Evolutionary conservation across 2,797 vertebrate genomes (phyloP), one percentile per base, ranked within the genome.

Genomic region (Eptatretus atami): DNA sequence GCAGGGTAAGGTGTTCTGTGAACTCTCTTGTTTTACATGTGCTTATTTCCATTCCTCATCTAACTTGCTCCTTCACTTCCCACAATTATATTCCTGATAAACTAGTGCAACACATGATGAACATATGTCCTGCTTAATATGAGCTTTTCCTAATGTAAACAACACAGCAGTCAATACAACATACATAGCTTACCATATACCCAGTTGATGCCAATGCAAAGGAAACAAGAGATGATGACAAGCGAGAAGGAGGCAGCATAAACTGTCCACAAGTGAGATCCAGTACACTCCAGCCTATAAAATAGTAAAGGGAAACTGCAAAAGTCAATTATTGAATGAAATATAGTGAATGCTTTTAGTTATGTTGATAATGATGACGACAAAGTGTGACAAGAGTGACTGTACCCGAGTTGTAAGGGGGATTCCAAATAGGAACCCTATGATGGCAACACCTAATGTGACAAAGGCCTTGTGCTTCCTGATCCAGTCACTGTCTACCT

Each of bases 191-290:
- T 76, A 98, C 90, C 92, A 0, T 98, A 98, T 72, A 98, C 76
- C 70, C 92, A 87, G 87, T 95, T 98, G 74, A 98, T 70, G 67
- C 86, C 80, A 70, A 96, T 78, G 2, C 92, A 96, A 88, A 98
- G 95, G 70, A 96, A 95, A 73, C 90, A 96, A 66, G 92, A 98
- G 73, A 96, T 96, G 75, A 98, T 54, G 15, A 96, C 90, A 72
- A 98, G 68, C 65, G 92, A 96, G 78, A 98, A 96, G 72, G 88
- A 96, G 66, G 90, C 92, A 0, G 92, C 92, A 0, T 94, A 96
- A n/a, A 75, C 94, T 98, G 76, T 98, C 92, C 92, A 98, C 92
- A 67, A 98, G 77, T 63, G 94, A 71, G 66, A 98, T 73, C 86
- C 92, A 98, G 71, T 96, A 98, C 71, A 98, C 96, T 68, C 92